phyloP scores from a whole-genome alignment of 2,888 invertebrate species.

The Mythimna ferrago region DNA sequence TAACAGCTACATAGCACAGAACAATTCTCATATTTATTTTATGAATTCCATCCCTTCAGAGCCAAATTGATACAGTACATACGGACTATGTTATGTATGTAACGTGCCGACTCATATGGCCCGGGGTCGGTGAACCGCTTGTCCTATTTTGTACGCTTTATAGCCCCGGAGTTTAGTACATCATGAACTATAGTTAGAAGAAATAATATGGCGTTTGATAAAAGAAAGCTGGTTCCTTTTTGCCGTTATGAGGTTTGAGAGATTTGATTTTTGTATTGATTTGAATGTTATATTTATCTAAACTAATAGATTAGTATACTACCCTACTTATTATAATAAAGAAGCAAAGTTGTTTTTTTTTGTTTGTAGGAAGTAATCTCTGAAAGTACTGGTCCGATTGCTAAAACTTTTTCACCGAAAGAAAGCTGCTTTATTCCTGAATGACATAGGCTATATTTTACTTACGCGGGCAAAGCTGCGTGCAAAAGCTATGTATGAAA shows the following conservation, averaged over 20 bases:
- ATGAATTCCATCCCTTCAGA: conserved; percentile 51
- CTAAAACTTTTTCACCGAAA: no score
- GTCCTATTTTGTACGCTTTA: conserved; percentile 55
- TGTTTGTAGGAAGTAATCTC: no score
- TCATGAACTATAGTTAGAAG: conserved; percentile 21
- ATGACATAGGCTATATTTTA: no score
- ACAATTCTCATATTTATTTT: conserved; percentile 35
- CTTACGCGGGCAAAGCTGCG: no score
- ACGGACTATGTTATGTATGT: conserved; percentile 6
- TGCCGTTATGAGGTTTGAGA: background rate
- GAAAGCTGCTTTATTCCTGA: no score
- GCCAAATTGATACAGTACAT: conserved; percentile 56
- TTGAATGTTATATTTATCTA: no score
- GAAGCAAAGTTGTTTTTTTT: no score
- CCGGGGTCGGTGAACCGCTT: conserved; percentile 54
- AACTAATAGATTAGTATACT: no score
- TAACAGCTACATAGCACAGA: background rate
- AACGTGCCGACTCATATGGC: conserved; percentile 51
- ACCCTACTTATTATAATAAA: no score
- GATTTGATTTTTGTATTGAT: conserved; percentile 8
- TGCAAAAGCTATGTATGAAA: no score
- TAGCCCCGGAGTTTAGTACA: conserved; percentile 19
- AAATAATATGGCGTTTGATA: conserved; percentile 19
- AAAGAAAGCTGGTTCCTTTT: conserved; percentile 14
- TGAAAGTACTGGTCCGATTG: no score